A percentile compares a stretch with the other conserved stretches of the same genome.
phyloP scores from a whole-genome alignment of 2,113 vertebrate species.

The Copsychus sechellarum region DNA sequence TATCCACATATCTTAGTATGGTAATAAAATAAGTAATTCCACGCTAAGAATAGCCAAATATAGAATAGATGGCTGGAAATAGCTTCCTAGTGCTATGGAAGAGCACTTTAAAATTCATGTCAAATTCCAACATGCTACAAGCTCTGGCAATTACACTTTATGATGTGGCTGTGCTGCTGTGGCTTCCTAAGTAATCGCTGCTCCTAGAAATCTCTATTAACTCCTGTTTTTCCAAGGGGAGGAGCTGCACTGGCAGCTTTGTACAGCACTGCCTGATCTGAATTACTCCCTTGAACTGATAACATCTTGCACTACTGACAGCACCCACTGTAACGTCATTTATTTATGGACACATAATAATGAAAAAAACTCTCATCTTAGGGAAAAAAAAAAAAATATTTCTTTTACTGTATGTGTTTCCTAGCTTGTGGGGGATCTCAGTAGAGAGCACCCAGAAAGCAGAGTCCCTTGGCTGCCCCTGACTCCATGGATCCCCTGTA shows the following conservation, averaged over 20 bases:
- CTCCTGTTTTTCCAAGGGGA: neutral
- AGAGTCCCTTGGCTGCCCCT: neutral
- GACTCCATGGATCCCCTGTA: neutral
- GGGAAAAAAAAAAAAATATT: neutral
- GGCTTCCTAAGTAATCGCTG: neutral
- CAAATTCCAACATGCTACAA: neutral
- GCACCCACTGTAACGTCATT: neutral
- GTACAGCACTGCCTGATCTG: neutral
- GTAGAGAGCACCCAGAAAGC: neutral
- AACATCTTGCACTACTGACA: neutral
- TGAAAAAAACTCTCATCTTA: neutral
- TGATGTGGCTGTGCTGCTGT: neutral
- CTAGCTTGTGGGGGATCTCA: neutral
- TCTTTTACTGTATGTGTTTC: neutral
- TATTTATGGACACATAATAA: neutral
- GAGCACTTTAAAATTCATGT: neutral
- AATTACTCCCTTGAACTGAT: neutral
- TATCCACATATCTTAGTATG: neutral
- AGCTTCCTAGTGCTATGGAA: conserved; percentile 14
- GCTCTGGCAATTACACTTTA: neutral
- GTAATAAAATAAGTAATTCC: conserved; percentile 24
- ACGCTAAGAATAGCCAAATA: neutral
- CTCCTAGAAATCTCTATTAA: neutral
- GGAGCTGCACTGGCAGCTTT: neutral
- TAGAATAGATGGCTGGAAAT: neutral